These are phyloP conservation scores for Heterotis niloticus DNA, from an alignment of 2,113 vertebrate genomes.

Conservation along the genomic window DNA sequence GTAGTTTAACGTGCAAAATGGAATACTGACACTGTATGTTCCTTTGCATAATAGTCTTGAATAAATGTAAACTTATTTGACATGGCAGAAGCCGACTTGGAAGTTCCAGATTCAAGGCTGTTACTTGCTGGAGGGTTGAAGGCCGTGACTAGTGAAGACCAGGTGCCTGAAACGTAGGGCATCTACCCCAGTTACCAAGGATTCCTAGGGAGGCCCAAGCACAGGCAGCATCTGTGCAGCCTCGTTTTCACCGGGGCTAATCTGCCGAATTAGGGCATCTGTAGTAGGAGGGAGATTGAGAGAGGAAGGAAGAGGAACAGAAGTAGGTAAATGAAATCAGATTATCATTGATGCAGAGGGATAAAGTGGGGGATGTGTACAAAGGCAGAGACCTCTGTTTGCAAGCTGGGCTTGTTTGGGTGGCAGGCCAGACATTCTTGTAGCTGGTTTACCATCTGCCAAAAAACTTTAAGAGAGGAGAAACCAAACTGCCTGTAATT, in stretches of 20 bases:
- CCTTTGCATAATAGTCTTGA: too few relatives aligned
- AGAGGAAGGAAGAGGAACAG: not conserved
- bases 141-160: not conserved
- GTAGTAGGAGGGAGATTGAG: not conserved
- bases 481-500: too few relatives aligned
- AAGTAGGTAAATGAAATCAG: conserved; percentile 20
- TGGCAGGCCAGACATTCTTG: too few relatives aligned
- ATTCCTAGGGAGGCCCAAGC: not conserved
- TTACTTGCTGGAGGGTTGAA: not conserved
- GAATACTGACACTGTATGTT: too few relatives aligned
- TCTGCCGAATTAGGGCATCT: conserved; percentile 23
- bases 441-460: too few relatives aligned
- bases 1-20: too few relatives aligned
- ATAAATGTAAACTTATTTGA: too few relatives aligned
- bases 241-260: conserved; percentile 1
- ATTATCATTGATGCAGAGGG: not conserved
- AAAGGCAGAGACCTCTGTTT: not conserved
- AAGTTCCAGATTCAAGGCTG: not conserved
- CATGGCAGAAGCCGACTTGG: too few relatives aligned
- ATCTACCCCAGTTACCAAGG: not conserved
- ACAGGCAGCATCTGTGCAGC: not conserved
- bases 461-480: too few relatives aligned
- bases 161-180: not conserved
- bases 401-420: too few relatives aligned
- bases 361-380: not conserved